Conservation (phyloP, 2,888 invertebrate genomes). For the Balanococcus diminutus region DNA sequence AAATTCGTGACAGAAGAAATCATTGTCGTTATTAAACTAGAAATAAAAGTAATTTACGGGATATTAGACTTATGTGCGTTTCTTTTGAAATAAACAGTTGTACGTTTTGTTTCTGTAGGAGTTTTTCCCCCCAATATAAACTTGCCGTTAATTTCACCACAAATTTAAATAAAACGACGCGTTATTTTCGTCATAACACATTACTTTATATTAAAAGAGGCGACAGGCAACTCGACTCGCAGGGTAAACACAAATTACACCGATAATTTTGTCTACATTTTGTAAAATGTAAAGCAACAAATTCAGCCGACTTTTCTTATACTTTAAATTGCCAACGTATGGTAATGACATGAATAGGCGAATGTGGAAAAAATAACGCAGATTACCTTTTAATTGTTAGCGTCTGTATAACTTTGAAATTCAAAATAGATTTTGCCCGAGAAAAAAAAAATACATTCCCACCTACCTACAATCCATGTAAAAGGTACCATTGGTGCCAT, state of each 20-base stretch:
- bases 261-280: neutral
- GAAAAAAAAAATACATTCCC: no score
- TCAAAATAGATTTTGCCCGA: no score
- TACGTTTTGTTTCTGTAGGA: neutral
- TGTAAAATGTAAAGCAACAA: neutral
- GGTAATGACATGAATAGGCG: no score
- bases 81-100: neutral
- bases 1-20: conserved; percentile 25
- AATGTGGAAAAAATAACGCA: no score
- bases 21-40: conserved; percentile 27
- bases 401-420: no score
- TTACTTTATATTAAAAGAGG: neutral
- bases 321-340: neutral
- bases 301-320: neutral
- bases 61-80: neutral
- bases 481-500: no score
- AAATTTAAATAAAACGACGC: conserved; percentile 23
- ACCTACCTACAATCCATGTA: no score
- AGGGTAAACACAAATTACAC: neutral
- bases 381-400: no score
- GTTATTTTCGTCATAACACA: conserved; percentile 32
- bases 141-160: neutral
- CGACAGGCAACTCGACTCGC: neutral
- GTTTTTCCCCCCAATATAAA: neutral
- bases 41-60: conserved; percentile 35